Percentiles rank a stretch among this genome's conserved stretches.
Conservation (phyloP, 2,797 vertebrate species). For the Dendrocincla fuliginosa region DNA sequence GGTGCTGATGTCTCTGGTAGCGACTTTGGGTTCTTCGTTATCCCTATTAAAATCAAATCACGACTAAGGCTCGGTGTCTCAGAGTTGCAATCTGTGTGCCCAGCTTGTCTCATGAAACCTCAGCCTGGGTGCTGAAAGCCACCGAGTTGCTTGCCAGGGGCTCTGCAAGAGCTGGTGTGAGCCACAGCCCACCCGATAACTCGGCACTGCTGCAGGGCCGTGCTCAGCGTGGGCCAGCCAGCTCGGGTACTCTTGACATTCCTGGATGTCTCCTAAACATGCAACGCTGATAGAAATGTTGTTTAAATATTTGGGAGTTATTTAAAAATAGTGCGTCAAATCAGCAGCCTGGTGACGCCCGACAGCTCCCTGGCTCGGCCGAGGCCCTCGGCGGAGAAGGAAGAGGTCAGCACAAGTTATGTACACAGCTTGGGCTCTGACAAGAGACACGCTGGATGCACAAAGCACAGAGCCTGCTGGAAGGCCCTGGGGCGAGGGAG, state of each 20-base stretch:
- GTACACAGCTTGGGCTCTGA: constrained; percentile 32
- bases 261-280: constrained; percentile 37
- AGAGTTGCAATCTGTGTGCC: not conserved
- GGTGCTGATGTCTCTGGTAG: not conserved
- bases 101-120: not conserved
- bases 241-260: not conserved
- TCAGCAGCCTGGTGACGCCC: constrained; percentile 42
- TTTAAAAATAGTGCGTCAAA: constrained; percentile 50
- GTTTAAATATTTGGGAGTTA: constrained; percentile 60
- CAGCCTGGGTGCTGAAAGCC: not conserved
- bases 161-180: not conserved
- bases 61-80: fast-evolving
- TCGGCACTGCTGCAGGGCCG: not conserved
- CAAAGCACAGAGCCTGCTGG: not conserved
- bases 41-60: not conserved
- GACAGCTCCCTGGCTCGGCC: not conserved
- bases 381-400: not conserved
- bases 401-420: constrained; percentile 27
- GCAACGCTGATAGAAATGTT: constrained; percentile 15
- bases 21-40: not conserved
- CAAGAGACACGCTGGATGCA: not conserved
- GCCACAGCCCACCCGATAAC: not conserved
- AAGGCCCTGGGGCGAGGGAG: not conserved
- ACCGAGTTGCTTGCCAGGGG: fast-evolving
- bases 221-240: not conserved